Evolutionary conservation across 30 jellyfish, hydroid and myxozoan species (phyloP), one percentile per base, ranked within the genome.

Genomic region (Morbakka virulenta): DNA sequence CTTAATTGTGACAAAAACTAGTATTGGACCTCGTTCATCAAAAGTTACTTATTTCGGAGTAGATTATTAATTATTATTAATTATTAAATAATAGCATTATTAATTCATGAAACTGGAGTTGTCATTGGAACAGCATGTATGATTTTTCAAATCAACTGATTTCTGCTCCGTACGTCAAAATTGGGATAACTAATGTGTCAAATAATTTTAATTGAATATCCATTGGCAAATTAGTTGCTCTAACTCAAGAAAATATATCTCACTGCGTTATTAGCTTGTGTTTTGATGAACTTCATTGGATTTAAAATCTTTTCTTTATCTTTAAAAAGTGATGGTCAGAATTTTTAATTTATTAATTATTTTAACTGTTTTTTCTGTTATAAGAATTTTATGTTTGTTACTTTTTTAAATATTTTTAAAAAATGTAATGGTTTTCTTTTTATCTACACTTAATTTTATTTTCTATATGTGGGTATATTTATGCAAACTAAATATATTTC

Each of bases 191-290:
- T 21, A 67, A 32, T 21, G 79, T n/a, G 25, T 67, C 79, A 21
- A 67, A 67, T 67, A 67, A 31, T 32, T 67, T 67, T 21, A 67
- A 31, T 67, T 67, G 79, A 3, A 67, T 14, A 31, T 67, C 79
- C 12, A 67, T 31, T 4, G 68, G 79, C 79, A 67, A 6, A 31
- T 28, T 67, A 27, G 4, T 67, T 21, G 4, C 24, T 67, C 79
- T 67, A 2, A 64, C 79, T 67, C 68, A 31, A 26, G 67, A 29
- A 67, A 27, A 67, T 67, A 64, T 31, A 67, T 67, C 79, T 32
- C 79, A 67, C 35, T 33, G 79, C 79, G 17, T 67, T 67, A 67
- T 67, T 67, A 32, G 79, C 79, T 31, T 67, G 79, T 67, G 67
- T 26, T 67, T 67, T 67, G 23, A 67, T 26, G 1, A 26, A 32